A percentile compares a stretch with the other conserved stretches of the same genome.
phyloP scores from a whole-genome alignment of 2,888 invertebrate genomes.

The Ochropleura plecta region DNA sequence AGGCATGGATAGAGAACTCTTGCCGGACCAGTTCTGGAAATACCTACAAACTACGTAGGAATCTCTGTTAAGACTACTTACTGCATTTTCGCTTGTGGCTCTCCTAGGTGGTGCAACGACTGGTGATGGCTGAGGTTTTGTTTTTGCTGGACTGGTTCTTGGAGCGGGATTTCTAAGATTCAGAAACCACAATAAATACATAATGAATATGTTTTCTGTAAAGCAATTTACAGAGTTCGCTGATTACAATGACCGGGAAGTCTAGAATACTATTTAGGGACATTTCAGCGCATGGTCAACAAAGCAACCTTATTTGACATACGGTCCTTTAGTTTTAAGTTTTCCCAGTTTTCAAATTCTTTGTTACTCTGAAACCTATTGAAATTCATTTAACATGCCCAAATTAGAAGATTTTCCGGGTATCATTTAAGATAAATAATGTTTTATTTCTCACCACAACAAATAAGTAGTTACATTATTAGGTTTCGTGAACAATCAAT shows the following conservation, averaged over 20 bases:
- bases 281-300: background rate
- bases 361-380: background rate
- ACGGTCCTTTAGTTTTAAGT: too few species aligned
- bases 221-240: background rate
- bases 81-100: constrained; percentile 79
- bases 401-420: background rate
- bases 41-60: background rate
- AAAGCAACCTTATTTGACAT: background rate
- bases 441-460: too few species aligned
- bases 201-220: background rate
- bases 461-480: too few species aligned
- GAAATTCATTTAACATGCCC: too few species aligned
- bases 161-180: constrained; percentile 68
- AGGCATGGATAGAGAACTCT: background rate
- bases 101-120: constrained; percentile 68
- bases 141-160: constrained; percentile 69
- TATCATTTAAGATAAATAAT: background rate
- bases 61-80: constrained; percentile 66
- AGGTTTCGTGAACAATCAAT: too few species aligned
- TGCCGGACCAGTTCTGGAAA: too few species aligned
- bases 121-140: constrained; percentile 66
- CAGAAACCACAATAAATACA: background rate
- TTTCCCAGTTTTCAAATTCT: too few species aligned
- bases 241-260: background rate
- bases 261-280: background rate